phyloP scores from a whole-genome alignment of 2,113 vertebrate species.

The Elanus axillaris region DNA sequence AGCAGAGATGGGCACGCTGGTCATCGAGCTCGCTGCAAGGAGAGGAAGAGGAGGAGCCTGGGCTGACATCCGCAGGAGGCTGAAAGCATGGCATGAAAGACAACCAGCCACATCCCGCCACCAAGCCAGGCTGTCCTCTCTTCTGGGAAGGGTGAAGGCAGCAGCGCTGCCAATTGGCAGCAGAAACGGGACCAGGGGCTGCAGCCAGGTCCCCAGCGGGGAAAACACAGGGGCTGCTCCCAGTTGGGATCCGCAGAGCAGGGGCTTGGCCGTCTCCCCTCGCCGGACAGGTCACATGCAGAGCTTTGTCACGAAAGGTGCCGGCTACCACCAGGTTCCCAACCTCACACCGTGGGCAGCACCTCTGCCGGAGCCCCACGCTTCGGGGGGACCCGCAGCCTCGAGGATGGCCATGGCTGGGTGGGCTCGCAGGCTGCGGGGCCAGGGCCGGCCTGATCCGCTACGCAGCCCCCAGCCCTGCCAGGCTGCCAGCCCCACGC shows the following conservation, averaged over 20 bases:
- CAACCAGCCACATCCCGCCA: not conserved
- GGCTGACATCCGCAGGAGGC: not conserved
- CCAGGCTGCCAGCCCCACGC: not conserved
- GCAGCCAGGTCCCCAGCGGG: not conserved
- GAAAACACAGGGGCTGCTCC: not conserved
- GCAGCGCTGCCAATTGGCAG: not conserved
- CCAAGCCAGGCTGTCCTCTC: not conserved
- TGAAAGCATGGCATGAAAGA: not conserved
- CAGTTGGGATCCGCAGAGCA: accelerated
- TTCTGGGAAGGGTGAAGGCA: not conserved
- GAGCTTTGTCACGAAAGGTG: not conserved
- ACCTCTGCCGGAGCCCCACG: accelerated
- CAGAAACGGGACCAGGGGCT: accelerated
- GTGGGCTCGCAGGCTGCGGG: not conserved
- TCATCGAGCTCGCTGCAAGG: not conserved
- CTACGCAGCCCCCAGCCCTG: not conserved
- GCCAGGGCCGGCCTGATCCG: accelerated
- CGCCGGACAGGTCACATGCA: accelerated
- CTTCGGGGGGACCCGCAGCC: not conserved
- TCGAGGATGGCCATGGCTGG: not conserved
- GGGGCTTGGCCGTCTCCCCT: accelerated
- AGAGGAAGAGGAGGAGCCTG: not conserved
- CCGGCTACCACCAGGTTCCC: accelerated
- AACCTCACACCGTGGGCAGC: accelerated
- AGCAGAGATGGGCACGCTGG: accelerated